A percentile compares a stretch with the other conserved stretches of the same genome.
phyloP scores from a whole-genome alignment of 2,113 vertebrate genomes.

The Rhinogobius similis region DNA sequence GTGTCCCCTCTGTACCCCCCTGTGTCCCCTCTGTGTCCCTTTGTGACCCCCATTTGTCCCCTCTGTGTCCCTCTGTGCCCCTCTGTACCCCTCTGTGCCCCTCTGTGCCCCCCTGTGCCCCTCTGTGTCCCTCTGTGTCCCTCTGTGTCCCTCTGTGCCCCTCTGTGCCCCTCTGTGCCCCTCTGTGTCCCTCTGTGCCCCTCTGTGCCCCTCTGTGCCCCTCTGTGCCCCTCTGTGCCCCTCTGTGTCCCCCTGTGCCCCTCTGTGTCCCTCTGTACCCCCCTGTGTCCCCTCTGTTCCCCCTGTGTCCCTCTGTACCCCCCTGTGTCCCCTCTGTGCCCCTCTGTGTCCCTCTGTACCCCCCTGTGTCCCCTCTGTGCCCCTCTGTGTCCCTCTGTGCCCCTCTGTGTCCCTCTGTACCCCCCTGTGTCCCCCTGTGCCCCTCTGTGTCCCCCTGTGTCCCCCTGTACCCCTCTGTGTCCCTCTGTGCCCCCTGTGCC shows the following conservation, averaged over 20 bases:
- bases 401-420: constrained; percentile 90
- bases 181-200: constrained; percentile 40
- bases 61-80: constrained; percentile 26
- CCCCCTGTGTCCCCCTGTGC: constrained; percentile 71
- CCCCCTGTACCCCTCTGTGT: neutral
- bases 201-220: too few relatives aligned
- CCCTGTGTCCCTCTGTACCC: constrained; percentile 34
- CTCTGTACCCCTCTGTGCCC: too few relatives aligned
- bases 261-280: constrained; percentile 93
- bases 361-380: too few relatives aligned
- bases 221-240: too few relatives aligned
- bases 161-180: constrained; percentile 44
- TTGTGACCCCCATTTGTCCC: too few relatives aligned
- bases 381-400: too few relatives aligned
- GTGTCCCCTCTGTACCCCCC: constrained; percentile 24
- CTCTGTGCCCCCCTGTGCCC: too few relatives aligned
- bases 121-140: neutral
- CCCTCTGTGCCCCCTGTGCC: too few relatives aligned
- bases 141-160: constrained; percentile 92
- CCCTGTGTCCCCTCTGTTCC: constrained; percentile 52
- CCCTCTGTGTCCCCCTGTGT: constrained; percentile 37
- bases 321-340: too few relatives aligned
- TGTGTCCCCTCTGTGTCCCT: too few relatives aligned
- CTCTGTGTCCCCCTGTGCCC: constrained; percentile 72
- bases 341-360: too few relatives aligned